Conservation (phyloP, 1,140 invertebrate genomes). For the Caerostris darwini region DNA sequence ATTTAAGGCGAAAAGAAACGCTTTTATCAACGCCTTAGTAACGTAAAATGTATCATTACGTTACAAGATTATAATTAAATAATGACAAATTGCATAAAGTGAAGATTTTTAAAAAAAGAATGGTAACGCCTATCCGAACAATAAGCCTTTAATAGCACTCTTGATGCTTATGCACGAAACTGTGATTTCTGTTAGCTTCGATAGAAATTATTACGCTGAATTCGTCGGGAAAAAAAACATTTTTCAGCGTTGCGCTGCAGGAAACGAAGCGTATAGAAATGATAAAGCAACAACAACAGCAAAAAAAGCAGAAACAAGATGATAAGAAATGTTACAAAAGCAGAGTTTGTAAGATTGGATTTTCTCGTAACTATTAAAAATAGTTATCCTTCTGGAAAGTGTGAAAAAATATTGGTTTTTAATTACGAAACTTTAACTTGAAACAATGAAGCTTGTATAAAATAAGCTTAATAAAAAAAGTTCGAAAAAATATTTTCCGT, state of each 20-base stretch:
- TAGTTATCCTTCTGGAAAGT: neutral
- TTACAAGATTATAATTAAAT: conserved; percentile 62
- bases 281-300: conserved; percentile 7
- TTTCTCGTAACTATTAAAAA: neutral
- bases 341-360: neutral
- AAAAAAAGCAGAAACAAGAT: neutral
- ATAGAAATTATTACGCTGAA: conserved; percentile 61
- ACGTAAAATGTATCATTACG: conserved; percentile 53
- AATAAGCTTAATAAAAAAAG: neutral
- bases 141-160: conserved; percentile 65
- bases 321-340: conserved; percentile 21
- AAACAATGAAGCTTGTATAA: neutral
- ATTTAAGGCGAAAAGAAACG: conserved; percentile 28
- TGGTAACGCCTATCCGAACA: conserved; percentile 56
- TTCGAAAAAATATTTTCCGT: neutral
- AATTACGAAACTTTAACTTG: conserved; percentile 14
- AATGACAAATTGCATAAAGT: conserved; percentile 60
- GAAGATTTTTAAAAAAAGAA: conserved; percentile 57
- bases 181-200: conserved; percentile 18
- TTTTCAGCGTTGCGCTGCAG: neutral
- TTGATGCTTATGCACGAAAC: neutral
- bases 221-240: neutral
- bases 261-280: conserved; percentile 28
- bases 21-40: conserved; percentile 51
- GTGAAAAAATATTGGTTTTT: neutral